phyloP scores from a whole-genome alignment of 2,888 invertebrate genomes.

The Alviniconcha strummeri region DNA sequence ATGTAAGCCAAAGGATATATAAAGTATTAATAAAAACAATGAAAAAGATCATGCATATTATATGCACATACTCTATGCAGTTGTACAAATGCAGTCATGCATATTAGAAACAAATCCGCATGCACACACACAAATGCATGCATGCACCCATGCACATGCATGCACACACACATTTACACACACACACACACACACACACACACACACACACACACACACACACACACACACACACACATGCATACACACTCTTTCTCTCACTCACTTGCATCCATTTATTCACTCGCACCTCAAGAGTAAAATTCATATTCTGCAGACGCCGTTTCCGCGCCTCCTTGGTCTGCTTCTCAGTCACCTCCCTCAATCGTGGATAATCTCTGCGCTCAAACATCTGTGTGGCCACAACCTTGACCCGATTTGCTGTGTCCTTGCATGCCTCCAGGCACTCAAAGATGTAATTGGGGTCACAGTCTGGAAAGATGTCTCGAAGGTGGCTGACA shows the following conservation, averaged over 20 bases:
- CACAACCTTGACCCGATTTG: slow-evolving; percentile 54
- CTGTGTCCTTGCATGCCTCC: slow-evolving; percentile 45
- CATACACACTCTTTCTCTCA: background rate
- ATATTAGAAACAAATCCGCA: too few species aligned
- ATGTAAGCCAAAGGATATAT: too few species aligned
- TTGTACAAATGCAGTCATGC: too few species aligned
- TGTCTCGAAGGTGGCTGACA: slow-evolving; percentile 55
- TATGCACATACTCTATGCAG: too few species aligned
- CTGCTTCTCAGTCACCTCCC: slow-evolving; percentile 54
- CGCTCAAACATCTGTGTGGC: slow-evolving; percentile 60
- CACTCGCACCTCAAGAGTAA: slow-evolving; percentile 29
- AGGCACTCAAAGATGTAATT: slow-evolving; percentile 63
- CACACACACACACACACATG: background rate
- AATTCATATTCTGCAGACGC: slow-evolving; percentile 46
- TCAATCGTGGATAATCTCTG: slow-evolving; percentile 60
- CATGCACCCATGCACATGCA: background rate
- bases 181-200: background rate
- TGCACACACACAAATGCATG: background rate
- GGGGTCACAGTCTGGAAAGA: slow-evolving; percentile 69
- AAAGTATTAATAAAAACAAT: too few species aligned
- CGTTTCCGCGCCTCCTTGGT: slow-evolving; percentile 41
- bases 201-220: background rate
- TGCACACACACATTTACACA: background rate
- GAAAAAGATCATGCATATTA: too few species aligned
- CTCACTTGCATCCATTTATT: background rate